Conservation (phyloP, 2,113 vertebrate genomes). For the Alectura lathami region DNA sequence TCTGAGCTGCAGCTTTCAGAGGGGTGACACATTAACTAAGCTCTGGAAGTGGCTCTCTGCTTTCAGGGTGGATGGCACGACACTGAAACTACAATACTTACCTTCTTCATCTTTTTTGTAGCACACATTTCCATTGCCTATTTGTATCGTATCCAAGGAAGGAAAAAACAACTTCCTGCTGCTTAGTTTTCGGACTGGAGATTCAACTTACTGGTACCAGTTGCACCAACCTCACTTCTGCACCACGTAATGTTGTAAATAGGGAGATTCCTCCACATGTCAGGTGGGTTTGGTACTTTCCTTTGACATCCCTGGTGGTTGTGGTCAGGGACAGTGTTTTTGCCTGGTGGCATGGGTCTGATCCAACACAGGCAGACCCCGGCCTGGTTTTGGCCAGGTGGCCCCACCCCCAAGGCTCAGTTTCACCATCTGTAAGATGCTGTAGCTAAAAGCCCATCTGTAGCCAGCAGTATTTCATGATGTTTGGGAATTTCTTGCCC, state of each 20-base stretch:
- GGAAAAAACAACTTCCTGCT: neutral
- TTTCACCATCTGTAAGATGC: neutral
- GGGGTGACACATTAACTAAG: neutral
- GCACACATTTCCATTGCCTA: neutral
- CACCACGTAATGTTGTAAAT: neutral
- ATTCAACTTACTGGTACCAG: neutral
- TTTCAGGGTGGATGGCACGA: conserved; percentile 2
- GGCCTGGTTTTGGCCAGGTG: neutral
- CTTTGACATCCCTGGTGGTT: neutral
- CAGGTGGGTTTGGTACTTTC: neutral
- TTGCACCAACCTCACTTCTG: neutral
- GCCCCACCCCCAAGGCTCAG: neutral
- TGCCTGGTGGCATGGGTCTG: neutral
- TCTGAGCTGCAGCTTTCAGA: neutral
- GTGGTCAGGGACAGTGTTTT: neutral
- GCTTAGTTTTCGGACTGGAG: neutral
- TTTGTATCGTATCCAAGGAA: neutral
- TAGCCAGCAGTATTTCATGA: neutral
- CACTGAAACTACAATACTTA: neutral
- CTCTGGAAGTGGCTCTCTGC: neutral
- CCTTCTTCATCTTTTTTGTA: neutral
- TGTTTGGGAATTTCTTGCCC: neutral
- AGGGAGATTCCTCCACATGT: neutral
- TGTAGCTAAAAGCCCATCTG: neutral
- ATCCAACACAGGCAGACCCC: neutral